phyloP scores from a whole-genome alignment of 2,888 invertebrate genomes.

The Tetragnatha montana region DNA sequence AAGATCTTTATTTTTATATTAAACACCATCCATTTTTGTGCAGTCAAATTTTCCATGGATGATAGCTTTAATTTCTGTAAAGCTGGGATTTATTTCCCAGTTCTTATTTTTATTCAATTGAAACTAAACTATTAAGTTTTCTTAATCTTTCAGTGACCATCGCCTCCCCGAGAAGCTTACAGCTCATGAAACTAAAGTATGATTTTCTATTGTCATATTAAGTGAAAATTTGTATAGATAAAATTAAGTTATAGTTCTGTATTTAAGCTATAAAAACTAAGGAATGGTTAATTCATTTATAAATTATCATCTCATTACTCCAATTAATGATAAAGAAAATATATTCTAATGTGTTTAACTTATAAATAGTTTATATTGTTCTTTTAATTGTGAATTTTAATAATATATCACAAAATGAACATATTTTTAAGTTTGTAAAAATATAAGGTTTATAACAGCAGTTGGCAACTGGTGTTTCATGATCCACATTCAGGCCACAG shows the following conservation, averaged over 20 bases:
- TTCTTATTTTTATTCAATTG: not conserved
- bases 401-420: no score
- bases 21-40: no score
- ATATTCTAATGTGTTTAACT: no score
- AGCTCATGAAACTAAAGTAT: conserved; percentile 73
- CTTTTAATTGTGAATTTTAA: not conserved
- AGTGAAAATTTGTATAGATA: no score
- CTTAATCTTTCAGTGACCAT: conserved; percentile 80
- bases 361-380: not conserved
- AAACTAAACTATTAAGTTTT: not conserved
- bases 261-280: no score
- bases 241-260: no score
- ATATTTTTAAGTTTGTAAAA: no score
- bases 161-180: conserved; percentile 82
- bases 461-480: no score
- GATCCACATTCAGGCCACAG: no score
- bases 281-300: no score
- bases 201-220: not conserved
- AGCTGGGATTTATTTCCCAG: not conserved
- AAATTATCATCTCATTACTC: not conserved
- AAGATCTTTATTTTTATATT: no score
- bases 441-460: not conserved
- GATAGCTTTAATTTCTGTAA: not conserved
- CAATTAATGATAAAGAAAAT: not conserved
- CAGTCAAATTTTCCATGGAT: no score